A percentile compares a stretch with the other conserved stretches of the same genome.
Conservation (phyloP, 2,888 invertebrate genomes). For the Caenorhabditis sulstoni region DNA sequence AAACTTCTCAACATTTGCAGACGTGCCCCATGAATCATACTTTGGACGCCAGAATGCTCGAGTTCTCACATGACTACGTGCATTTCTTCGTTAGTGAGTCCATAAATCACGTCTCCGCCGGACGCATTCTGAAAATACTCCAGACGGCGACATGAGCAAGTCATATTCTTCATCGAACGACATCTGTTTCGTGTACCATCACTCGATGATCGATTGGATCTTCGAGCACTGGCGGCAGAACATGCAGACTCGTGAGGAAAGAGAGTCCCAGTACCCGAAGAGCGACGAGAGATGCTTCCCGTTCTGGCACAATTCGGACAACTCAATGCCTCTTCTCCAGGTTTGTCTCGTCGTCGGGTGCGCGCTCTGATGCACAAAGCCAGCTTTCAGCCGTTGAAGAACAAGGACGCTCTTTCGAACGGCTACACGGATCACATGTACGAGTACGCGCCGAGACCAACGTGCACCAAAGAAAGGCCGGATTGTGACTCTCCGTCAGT, state of each 20-base stretch:
- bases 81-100: conserved; percentile 75
- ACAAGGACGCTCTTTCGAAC: conserved; percentile 71
- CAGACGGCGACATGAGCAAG: conserved; percentile 74
- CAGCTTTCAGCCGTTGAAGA: conserved; percentile 49
- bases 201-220: conserved; percentile 80
- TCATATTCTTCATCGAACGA: conserved; percentile 80
- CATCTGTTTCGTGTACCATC: conserved; percentile 81
- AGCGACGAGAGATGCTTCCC: conserved; percentile 70
- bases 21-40: conserved; percentile 69
- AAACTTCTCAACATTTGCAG: conserved; percentile 33
- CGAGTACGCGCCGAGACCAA: conserved; percentile 73
- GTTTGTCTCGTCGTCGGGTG: neutral
- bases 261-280: conserved; percentile 71
- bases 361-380: neutral
- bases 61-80: conserved; percentile 79
- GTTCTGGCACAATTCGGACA: conserved; percentile 73
- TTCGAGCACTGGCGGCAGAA: conserved; percentile 80
- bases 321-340: conserved; percentile 69
- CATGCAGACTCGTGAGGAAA: conserved; percentile 63
- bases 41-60: conserved; percentile 77
- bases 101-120: too few species aligned
- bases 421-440: conserved; percentile 76
- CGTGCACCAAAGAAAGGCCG: conserved; percentile 55
- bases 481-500: conserved; percentile 68
- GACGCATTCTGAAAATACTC: too few species aligned